These are phyloP conservation scores for Tadarida brasiliensis DNA, from an alignment of 2,797 vertebrate genomes.

Conservation along the genomic window DNA sequence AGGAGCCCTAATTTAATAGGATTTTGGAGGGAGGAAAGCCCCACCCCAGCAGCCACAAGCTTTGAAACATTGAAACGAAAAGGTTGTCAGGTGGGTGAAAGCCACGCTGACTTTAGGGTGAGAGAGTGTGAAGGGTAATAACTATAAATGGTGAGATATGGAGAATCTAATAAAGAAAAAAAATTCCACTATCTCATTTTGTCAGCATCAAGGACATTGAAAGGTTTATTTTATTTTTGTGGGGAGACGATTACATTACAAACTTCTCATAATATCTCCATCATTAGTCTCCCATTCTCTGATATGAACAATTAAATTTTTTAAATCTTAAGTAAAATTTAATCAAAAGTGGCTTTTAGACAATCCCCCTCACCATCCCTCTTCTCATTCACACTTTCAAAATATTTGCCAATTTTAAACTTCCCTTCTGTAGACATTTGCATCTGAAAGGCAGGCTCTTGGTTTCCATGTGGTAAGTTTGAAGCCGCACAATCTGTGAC, in stretches of 20 bases:
- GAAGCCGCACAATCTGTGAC: not conserved
- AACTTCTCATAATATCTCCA: not conserved
- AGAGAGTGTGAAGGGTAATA: not conserved
- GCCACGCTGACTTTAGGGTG: not conserved
- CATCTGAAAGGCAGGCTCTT: not conserved
- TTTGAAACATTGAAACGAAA: not conserved
- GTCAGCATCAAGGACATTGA: not conserved
- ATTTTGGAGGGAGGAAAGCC: not conserved
- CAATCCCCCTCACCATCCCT: not conserved
- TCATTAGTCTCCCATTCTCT: not conserved
- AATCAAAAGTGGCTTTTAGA: not conserved
- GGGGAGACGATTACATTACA: not conserved
- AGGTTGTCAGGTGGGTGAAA: not conserved
- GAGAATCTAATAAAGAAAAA: not conserved
- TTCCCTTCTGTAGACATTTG: slow-evolving; percentile 16
- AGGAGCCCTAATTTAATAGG: not conserved
- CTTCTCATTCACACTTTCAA: not conserved
- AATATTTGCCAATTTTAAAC: not conserved
- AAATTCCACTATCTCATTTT: not conserved
- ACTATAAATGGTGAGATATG: not conserved
- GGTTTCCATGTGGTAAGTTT: not conserved
- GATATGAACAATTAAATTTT: not conserved
- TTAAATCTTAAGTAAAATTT: not conserved
- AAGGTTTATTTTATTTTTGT: not conserved
- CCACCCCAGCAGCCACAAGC: not conserved